A percentile compares a stretch with the other conserved stretches of the same genome.
Conservation (phyloP, 53 echinoderm and acorn worm genomes). For the Echinarachnius parma region DNA sequence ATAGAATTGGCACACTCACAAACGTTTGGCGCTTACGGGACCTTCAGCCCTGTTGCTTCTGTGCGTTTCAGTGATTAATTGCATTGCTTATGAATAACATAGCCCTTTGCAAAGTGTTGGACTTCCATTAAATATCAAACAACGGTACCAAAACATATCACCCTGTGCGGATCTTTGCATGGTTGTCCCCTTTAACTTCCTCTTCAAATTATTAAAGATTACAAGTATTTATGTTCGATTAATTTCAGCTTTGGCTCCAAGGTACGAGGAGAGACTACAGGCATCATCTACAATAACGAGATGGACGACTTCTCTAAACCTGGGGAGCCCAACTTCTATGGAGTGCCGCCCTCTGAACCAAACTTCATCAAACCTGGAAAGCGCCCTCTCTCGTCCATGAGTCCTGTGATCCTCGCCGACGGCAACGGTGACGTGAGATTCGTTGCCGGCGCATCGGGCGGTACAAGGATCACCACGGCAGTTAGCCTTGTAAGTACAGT, state of each 20-base stretch:
- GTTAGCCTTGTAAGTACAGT: slow-evolving; percentile 65
- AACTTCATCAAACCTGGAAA: slow-evolving; percentile 93
- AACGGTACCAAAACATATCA: no score
- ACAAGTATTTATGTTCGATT: not conserved
- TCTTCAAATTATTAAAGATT: no score
- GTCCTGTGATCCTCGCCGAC: slow-evolving; percentile 61
- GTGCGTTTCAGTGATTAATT: no score
- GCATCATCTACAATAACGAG: slow-evolving; percentile 93
- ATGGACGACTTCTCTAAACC: slow-evolving; percentile 98
- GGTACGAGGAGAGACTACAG: slow-evolving; percentile 64
- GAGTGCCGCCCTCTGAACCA: slow-evolving; percentile 70
- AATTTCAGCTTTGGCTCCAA: slow-evolving; percentile 81
- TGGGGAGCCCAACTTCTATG: slow-evolving; percentile 53
- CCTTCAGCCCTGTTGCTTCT: no score
- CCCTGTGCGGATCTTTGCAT: no score
- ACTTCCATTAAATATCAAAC: no score
- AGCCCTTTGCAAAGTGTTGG: no score
- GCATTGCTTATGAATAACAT: no score
- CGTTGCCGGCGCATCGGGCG: slow-evolving; percentile 77
- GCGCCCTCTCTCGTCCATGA: slow-evolving; percentile 94
- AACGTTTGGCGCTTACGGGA: no score
- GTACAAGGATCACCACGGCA: slow-evolving; percentile 72
- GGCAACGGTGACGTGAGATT: slow-evolving; percentile 43
- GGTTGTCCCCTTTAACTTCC: no score
- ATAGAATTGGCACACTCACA: no score